A percentile compares a stretch with the other conserved stretches of the same genome.
Evolutionary conservation across 2,888 invertebrate species (phyloP).

Genomic region (Carterocephalus palaemon): DNA sequence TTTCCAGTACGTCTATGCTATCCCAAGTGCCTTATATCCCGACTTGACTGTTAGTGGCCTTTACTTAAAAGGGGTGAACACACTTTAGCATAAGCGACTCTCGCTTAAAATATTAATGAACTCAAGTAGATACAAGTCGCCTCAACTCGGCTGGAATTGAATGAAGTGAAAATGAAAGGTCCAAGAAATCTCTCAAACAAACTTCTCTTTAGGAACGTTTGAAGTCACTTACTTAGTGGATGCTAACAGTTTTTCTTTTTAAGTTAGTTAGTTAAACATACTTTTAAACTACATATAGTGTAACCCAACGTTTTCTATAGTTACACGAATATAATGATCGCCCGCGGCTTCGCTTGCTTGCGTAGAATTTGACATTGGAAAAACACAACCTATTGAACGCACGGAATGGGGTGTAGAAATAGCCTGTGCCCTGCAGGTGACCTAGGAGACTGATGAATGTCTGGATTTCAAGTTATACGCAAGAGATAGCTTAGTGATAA

Average conservation of each 20-base stretch:
- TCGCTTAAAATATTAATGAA: constrained; percentile 56
- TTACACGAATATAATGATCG: too few relatives aligned
- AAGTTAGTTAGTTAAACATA: neutral
- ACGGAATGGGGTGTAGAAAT: too few relatives aligned
- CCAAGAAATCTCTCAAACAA: constrained; percentile 22
- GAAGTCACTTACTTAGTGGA: constrained; percentile 13
- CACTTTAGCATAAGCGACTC: constrained; percentile 60
- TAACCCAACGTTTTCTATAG: too few relatives aligned
- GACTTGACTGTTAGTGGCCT: constrained; percentile 66
- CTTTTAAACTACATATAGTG: too few relatives aligned
- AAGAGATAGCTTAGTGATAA: too few relatives aligned
- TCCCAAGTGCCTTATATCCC: constrained; percentile 37
- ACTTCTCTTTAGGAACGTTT: constrained; percentile 11
- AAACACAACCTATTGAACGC: too few relatives aligned
- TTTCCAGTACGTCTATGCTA: neutral
- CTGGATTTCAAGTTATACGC: too few relatives aligned
- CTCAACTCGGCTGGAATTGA: constrained; percentile 34
- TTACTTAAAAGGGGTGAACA: constrained; percentile 76
- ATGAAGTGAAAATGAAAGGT: constrained; percentile 26
- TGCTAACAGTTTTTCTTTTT: neutral
- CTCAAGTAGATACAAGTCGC: constrained; percentile 41
- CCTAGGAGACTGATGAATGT: too few relatives aligned
- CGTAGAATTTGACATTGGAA: too few relatives aligned
- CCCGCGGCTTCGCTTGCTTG: too few relatives aligned
- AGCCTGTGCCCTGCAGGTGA: too few relatives aligned